Base-by-base conservation (phyloP, 2,888 invertebrate genomes). In the Heteropelma amictum region DNA sequence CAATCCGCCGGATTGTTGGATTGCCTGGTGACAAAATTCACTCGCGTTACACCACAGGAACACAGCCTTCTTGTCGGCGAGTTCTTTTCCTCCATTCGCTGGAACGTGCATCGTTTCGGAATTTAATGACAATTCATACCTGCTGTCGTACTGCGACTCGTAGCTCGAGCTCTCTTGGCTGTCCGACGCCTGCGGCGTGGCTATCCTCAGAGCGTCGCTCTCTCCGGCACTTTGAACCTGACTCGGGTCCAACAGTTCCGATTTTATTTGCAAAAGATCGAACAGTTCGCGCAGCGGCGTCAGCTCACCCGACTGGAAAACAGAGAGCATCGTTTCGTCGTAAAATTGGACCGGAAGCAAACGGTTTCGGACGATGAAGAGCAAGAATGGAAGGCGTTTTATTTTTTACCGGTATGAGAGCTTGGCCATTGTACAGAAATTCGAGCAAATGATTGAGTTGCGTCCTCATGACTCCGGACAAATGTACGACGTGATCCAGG, bases 351-450 rank as follows among this genome's bases (percentile, higher is more conserved):
- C n/a, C 19, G 17, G 10, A 2, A 30, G 10, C 3, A 14, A n/a
- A 58, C 2, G 21, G 3, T 23, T 21, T 33, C n/a, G n/a, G n/a
- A n/a, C n/a, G n/a, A n/a, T n/a, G n/a, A n/a, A n/a, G n/a, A n/a
- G n/a, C n/a, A n/a, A n/a, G n/a, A n/a, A n/a, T n/a, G n/a, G n/a
- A n/a, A n/a, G n/a, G n/a, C n/a, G n/a, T n/a, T n/a, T n/a, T n/a
- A n/a, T n/a, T 4, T 58, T 90, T 89, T 87, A 95, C 95, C 91
- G 94, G 94, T 81, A 95, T 93, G 82, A 93, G 93, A 78, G 95
- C 95, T 90, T 96, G 95, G 72, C 96, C 96, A 82, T 95, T 95
- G 89, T 96, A 96, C 67, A 96, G 90, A 88, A 96, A 96, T 85
- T 96, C 94, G 84, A 96, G 92, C 83, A 96, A 92, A 89, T 95